These are phyloP conservation scores for Myotis findleyi DNA, from an alignment of 2,797 vertebrate species.

Conservation along the genomic window DNA sequence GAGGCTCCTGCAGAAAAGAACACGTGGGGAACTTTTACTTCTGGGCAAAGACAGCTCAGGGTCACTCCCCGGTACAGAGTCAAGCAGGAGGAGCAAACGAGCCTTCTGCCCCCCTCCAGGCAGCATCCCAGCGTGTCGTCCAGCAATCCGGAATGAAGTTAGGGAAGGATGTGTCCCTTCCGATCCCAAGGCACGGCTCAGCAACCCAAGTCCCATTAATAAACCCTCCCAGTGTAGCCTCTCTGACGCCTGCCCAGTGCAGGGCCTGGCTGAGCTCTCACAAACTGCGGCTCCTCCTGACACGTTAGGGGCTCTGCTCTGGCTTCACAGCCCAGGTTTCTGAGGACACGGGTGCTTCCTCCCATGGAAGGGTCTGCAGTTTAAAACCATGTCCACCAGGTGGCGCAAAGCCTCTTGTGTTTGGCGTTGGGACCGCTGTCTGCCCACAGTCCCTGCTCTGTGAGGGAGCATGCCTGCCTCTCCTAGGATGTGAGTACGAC, in stretches of 20 bases:
- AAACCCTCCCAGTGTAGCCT: not conserved
- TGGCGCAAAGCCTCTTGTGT: not conserved
- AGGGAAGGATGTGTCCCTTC: not conserved
- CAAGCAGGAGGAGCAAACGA: not conserved
- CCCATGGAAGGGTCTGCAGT: not conserved
- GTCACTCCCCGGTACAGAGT: not conserved
- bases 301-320: not conserved
- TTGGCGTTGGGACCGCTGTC: accelerated
- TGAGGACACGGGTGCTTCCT: not conserved
- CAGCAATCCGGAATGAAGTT: not conserved
- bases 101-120: not conserved
- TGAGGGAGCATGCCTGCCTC: accelerated
- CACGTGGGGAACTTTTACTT: not conserved
- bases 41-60: not conserved
- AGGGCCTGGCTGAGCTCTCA: not conserved
- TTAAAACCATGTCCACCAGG: constrained; percentile 34
- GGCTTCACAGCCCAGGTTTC: not conserved
- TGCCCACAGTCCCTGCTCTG: accelerated
- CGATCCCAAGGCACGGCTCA: not conserved
- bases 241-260: not conserved
- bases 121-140: not conserved
- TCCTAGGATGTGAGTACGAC: accelerated
- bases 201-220: not conserved
- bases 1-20: not conserved
- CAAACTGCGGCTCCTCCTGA: not conserved